phyloP scores from a whole-genome alignment of 2,797 vertebrate species.

The Poeciliopsis gracilis region DNA sequence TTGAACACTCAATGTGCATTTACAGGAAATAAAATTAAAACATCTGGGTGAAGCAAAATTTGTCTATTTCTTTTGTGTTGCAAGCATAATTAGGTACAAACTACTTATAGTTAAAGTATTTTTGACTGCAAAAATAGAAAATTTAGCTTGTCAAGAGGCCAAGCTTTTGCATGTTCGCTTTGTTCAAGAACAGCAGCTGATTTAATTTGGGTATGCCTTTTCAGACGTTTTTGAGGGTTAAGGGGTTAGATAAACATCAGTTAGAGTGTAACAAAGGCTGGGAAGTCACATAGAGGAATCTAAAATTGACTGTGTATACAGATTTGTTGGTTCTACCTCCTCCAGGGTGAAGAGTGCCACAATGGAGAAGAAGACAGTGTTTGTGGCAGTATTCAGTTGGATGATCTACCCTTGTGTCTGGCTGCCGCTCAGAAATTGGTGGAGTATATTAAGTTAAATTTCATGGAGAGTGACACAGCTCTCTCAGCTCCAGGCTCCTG shows the following conservation, averaged over 20 bases:
- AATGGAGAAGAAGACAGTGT: constrained; percentile 63
- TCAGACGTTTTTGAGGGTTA: no score
- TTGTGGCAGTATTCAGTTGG: constrained; percentile 48
- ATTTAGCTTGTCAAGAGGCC: no score
- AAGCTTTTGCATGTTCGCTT: no score
- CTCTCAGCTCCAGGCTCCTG: constrained; percentile 27
- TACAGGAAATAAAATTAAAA: no score
- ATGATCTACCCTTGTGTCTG: constrained; percentile 79
- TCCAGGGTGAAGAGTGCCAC: constrained; percentile 38
- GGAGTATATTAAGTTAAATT: constrained; percentile 95
- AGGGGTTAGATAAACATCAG: background rate
- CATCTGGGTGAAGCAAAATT: no score
- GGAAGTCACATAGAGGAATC: background rate
- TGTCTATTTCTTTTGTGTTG: no score
- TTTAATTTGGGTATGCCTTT: no score
- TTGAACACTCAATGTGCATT: no score
- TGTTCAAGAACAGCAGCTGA: no score
- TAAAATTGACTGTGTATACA: background rate
- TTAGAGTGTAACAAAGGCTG: background rate
- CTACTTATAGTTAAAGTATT: no score
- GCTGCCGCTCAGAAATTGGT: constrained; percentile 90
- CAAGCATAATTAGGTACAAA: no score
- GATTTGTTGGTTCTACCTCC: background rate
- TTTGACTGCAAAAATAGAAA: no score
- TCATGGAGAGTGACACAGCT: constrained; percentile 80